phyloP scores from a whole-genome alignment of 2,797 vertebrate genomes.

The Lycodopsis pacificus region DNA sequence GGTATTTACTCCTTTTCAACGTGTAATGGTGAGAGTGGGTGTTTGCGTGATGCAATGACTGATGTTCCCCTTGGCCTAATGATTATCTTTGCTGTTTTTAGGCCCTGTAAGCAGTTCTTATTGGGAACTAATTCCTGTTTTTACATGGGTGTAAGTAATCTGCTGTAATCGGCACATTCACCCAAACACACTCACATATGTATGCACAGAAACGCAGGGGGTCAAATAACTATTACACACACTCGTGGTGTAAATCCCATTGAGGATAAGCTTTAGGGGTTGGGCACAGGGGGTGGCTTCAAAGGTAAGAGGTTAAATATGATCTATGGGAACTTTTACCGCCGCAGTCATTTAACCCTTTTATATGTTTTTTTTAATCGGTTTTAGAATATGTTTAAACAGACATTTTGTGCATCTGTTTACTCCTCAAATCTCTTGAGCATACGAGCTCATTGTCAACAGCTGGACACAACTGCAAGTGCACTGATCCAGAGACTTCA shows the following conservation, averaged over 20 bases:
- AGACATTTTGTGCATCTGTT: slow-evolving; percentile 71
- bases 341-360: slow-evolving; percentile 69
- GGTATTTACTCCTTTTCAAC: slow-evolving; percentile 65
- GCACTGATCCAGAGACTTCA: slow-evolving; percentile 53
- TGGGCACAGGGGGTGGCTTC: slow-evolving; percentile 43
- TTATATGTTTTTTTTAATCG: slow-evolving; percentile 70
- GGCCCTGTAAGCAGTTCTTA: slow-evolving; percentile 81
- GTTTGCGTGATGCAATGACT: slow-evolving; percentile 63
- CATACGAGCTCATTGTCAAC: slow-evolving; percentile 69
- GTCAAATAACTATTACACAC: slow-evolving; percentile 73
- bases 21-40: slow-evolving; percentile 45
- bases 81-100: slow-evolving; percentile 81
- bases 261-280: slow-evolving; percentile 65
- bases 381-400: slow-evolving; percentile 75
- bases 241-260: slow-evolving; percentile 74
- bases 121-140: slow-evolving; percentile 82
- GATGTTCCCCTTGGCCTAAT: slow-evolving; percentile 67
- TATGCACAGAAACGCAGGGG: slow-evolving; percentile 59
- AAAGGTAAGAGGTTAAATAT: slow-evolving; percentile 74
- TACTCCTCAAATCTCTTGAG: slow-evolving; percentile 69
- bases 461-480: slow-evolving; percentile 64
- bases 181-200: slow-evolving; percentile 71
- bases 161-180: slow-evolving; percentile 77
- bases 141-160: slow-evolving; percentile 82
- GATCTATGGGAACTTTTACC: slow-evolving; percentile 68